phyloP scores from a whole-genome alignment of 2,888 invertebrate species.

The Perdita meconis region DNA sequence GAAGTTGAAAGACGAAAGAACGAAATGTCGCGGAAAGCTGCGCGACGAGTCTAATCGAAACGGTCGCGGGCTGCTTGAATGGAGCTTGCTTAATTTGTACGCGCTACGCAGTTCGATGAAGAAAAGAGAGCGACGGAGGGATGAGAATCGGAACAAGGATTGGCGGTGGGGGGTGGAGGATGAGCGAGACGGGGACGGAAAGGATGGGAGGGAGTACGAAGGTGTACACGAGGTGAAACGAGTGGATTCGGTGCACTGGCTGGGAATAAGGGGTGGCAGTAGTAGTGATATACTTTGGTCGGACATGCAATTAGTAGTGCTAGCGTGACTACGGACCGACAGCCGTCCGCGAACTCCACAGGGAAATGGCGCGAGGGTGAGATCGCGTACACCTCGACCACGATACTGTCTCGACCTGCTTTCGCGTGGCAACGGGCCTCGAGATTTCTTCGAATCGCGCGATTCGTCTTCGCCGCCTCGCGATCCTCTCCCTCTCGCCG shows the following conservation, averaged over 20 bases:
- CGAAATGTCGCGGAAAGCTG: slow-evolving; percentile 9
- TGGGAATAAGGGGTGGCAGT: slow-evolving; percentile 64
- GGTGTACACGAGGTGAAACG: slow-evolving; percentile 58
- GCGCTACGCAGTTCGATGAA: slow-evolving; percentile 6
- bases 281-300: slow-evolving; percentile 79
- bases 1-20: neutral
- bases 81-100: slow-evolving; percentile 50
- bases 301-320: slow-evolving; percentile 81
- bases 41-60: slow-evolving; percentile 72
- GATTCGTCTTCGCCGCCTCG: slow-evolving; percentile 39
- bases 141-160: neutral
- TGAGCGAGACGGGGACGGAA: slow-evolving; percentile 7
- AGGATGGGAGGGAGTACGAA: slow-evolving; percentile 44
- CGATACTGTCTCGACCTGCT: slow-evolving; percentile 67
- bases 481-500: neutral
- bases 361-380: slow-evolving; percentile 39
- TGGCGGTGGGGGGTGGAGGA: neutral
- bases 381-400: slow-evolving; percentile 37
- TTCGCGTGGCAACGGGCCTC: slow-evolving; percentile 30
- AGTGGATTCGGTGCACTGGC: slow-evolving; percentile 60
- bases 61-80: slow-evolving; percentile 55
- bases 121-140: neutral
- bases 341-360: slow-evolving; percentile 52
- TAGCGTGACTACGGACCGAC: slow-evolving; percentile 77
- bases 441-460: slow-evolving; percentile 50